Evolutionary conservation across 2,888 invertebrate genomes (phyloP).

Genomic region (Resseliella maxima): DNA sequence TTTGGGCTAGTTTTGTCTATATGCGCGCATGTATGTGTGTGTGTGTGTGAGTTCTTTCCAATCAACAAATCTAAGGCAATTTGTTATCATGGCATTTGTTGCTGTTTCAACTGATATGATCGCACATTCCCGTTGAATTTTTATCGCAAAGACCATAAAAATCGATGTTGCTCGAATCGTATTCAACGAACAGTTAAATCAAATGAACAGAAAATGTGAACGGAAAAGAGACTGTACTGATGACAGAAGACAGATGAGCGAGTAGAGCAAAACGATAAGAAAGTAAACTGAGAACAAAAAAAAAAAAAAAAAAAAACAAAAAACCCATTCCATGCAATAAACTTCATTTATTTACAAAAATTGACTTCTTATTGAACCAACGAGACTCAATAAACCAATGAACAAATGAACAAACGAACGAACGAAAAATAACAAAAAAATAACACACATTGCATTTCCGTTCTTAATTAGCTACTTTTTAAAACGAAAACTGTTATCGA

Average conservation of each 20-base stretch:
- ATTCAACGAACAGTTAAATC: no score
- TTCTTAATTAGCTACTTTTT: not conserved
- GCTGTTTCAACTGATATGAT: not conserved
- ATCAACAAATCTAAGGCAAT: not conserved
- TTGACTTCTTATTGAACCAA: slow-evolving; percentile 18
- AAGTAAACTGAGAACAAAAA: not conserved
- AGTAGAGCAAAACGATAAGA: not conserved
- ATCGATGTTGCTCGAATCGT: not conserved
- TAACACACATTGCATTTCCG: not conserved
- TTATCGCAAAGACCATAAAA: not conserved
- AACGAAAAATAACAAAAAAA: not conserved
- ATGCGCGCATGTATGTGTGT: no score
- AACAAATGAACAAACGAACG: not conserved
- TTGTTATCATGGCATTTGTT: not conserved
- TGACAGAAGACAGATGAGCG: no score
- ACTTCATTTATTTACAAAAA: slow-evolving; percentile 20
- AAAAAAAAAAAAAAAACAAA: not conserved
- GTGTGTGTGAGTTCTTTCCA: no score
- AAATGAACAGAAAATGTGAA: no score
- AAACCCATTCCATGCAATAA: not conserved
- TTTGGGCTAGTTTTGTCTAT: no score
- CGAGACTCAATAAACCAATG: not conserved
- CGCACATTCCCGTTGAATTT: not conserved
- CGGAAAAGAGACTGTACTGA: no score
- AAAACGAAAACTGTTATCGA: not conserved